Conservation (phyloP, 2,888 invertebrate genomes). For the Matsumyia berberina region DNA sequence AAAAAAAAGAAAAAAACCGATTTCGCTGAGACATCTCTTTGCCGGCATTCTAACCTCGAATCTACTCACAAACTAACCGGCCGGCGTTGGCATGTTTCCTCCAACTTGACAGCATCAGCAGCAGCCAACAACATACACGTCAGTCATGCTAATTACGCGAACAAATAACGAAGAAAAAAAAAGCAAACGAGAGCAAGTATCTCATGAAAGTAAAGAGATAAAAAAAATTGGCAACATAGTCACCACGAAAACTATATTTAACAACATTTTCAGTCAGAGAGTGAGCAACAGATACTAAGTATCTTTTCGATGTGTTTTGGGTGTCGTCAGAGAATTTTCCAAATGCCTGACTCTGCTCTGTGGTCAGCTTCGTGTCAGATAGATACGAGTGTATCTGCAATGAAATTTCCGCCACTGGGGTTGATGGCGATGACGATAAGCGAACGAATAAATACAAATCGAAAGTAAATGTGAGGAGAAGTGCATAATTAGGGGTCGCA, state of each 20-base stretch:
- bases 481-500: too few species aligned
- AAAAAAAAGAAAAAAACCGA: constrained; percentile 11
- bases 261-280: constrained; percentile 1
- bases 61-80: background rate
- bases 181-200: constrained; percentile 4
- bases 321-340: constrained; percentile 11
- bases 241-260: constrained; percentile 16
- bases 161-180: constrained; percentile 2
- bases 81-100: constrained; percentile 12
- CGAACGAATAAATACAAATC: background rate
- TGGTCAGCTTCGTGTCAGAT: constrained; percentile 18
- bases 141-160: constrained; percentile 32
- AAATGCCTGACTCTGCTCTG: background rate
- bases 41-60: constrained; percentile 43
- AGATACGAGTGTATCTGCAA: constrained; percentile 32
- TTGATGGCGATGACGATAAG: constrained; percentile 12
- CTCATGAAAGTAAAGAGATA: background rate
- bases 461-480: background rate
- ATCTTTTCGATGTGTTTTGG: background rate
- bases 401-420: background rate
- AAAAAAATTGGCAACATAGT: background rate
- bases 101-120: constrained; percentile 17
- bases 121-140: background rate
- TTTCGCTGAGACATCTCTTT: constrained; percentile 28
- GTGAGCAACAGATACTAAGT: constrained; percentile 5